A percentile compares a stretch with the other conserved stretches of the same genome.
Evolutionary conservation across 2,888 invertebrate genomes (phyloP).

Genomic region (Stramonita haemastoma): DNA sequence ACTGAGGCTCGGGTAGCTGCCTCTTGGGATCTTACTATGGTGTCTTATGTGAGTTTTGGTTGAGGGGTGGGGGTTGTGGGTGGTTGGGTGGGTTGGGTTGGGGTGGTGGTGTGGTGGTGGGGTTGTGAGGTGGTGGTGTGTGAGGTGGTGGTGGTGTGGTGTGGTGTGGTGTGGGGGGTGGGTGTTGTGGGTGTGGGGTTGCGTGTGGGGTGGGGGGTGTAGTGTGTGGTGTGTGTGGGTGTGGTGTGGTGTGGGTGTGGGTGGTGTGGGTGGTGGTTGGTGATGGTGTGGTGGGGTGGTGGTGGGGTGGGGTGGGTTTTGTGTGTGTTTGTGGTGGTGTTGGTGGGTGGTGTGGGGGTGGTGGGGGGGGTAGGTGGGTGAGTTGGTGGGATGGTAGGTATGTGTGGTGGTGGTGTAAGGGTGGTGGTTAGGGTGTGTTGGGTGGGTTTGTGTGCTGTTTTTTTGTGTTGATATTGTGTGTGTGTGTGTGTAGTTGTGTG

Average conservation of each 20-base stretch:
- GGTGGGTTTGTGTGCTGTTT: not conserved
- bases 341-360: not conserved
- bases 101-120: not conserved
- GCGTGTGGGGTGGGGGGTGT: no score
- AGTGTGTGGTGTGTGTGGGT: not conserved
- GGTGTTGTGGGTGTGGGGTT: no score
- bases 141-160: not conserved
- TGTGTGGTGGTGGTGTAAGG: conserved; percentile 79
- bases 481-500: no score
- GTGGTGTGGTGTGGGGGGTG: no score
- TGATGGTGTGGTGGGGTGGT: not conserved
- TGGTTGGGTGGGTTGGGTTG: not conserved
- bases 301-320: not conserved
- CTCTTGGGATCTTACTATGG: conserved; percentile 96
- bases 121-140: not conserved
- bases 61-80: not conserved
- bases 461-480: not conserved
- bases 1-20: conserved; percentile 97
- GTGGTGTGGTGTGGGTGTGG: not conserved
- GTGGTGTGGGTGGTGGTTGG: no score
- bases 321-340: not conserved
- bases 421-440: not conserved
- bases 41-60: conserved; percentile 87
- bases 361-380: no score
- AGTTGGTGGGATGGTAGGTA: no score